These are phyloP conservation scores for Alsophila aescularia DNA, from an alignment of 2,888 invertebrate species.

Conservation along the genomic window DNA sequence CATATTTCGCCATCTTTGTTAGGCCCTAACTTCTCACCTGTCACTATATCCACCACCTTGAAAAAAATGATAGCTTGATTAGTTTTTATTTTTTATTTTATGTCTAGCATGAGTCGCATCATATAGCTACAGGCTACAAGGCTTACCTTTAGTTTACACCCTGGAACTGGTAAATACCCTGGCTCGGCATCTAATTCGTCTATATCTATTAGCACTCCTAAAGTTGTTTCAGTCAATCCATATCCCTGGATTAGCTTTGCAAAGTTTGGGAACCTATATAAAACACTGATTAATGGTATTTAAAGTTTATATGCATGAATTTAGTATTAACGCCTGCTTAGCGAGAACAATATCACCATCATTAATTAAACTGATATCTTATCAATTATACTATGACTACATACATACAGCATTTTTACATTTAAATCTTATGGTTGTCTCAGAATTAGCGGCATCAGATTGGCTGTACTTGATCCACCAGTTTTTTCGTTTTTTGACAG, in stretches of 20 bases:
- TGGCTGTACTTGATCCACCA: too few species aligned
- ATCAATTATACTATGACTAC: too few species aligned
- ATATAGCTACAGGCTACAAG: background rate
- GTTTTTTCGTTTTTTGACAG: too few species aligned
- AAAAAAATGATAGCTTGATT: conserved; percentile 14
- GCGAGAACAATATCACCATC: too few species aligned
- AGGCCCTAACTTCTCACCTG: conserved; percentile 51
- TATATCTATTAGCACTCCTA: conserved; percentile 53
- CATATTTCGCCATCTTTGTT: conserved; percentile 61
- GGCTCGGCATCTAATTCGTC: background rate
- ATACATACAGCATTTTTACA: too few species aligned
- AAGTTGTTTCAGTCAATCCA: conserved; percentile 68
- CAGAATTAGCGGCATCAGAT: too few species aligned
- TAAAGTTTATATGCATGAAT: too few species aligned
- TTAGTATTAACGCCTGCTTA: too few species aligned
- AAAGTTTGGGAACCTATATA: conserved; percentile 59
- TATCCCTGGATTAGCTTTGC: conserved; percentile 61
- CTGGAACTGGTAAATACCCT: conserved; percentile 6
- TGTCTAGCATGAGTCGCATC: too few species aligned
- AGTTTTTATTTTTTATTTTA: too few species aligned
- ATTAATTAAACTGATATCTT: too few species aligned
- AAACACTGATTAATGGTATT: background rate
- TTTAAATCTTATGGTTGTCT: too few species aligned
- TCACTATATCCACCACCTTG: conserved; percentile 67
- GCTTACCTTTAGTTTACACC: conserved; percentile 13